Evolutionary conservation across 2,888 invertebrate species (phyloP), one percentile per base, ranked within the genome.

Genomic region (Ptilodon capucinus): DNA sequence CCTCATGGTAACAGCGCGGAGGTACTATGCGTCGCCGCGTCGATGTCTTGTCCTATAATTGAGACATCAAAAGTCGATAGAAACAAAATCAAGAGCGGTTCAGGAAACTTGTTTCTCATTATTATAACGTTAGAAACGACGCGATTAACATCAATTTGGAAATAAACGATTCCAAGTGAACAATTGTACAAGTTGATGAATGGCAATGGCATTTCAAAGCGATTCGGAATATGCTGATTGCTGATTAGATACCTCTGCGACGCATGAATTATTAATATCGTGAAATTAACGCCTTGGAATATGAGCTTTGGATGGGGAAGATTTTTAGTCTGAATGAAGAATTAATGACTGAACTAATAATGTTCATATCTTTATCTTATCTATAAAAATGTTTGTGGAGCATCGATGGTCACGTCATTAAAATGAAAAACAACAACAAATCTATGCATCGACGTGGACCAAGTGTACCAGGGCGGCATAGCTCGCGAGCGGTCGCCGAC

Each of bases 401-500:
- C n/a, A n/a, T 35, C 2, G 18, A 11, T 13, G 13, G 3, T 9
- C 7, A 21, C 7, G 21, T 21, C 25, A 9, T 9, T 7, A 21
- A 39, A 21, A 35, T 7, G 9, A 14, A 21, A 53, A 57, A 53
- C 42, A 63, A 49, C 46, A 59, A 65, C 48, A 57, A 57, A 54
- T 63, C 48, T 54, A 58, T 56, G 58, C 62, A 57, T 55, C 51
- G 42, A 35, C 46, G 49, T 48, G 46, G 36, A 44, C 46, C 60
- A 67, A 70, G 74, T n/a, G 81, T 80, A 82, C 84, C 81, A 81
- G 81, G 84, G 78, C 70, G 79, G 85, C 85, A 82, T 80, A 78
- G 76, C 75, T 79, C 74, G 87, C 84, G 74, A 76, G 86, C 84
- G 82, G 82, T 81, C 75, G 83, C 64, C 75, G 84, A 64, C 76